Conservation (phyloP, 1,140 invertebrate genomes). For the Cyphomyrmex costatus region DNA sequence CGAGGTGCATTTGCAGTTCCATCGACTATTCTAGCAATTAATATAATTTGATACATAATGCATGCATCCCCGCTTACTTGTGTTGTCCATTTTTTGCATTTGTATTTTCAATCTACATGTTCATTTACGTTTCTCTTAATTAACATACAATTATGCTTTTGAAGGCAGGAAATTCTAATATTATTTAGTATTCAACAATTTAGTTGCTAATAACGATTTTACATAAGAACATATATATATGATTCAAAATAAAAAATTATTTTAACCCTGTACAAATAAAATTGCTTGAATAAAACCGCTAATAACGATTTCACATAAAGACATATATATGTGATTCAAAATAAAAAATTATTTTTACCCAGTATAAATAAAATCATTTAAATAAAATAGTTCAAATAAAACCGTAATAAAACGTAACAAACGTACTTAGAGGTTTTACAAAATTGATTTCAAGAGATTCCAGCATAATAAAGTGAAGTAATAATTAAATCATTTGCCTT, state of each 20-base stretch:
- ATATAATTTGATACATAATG: constrained; percentile 64
- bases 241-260: constrained; percentile 6
- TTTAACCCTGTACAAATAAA: background rate
- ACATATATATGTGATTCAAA: background rate
- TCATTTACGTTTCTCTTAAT: constrained; percentile 51
- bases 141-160: constrained; percentile 55
- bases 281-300: too few relatives aligned
- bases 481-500: constrained; percentile 9
- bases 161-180: background rate
- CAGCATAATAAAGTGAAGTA: background rate
- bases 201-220: background rate
- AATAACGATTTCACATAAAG: background rate
- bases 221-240: background rate
- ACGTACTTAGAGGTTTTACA: background rate
- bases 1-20: constrained; percentile 59
- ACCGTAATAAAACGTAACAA: background rate
- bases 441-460: constrained; percentile 26
- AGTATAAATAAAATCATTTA: background rate
- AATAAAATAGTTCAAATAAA: too few relatives aligned
- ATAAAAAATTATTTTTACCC: background rate
- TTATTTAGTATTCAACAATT: constrained; percentile 37
- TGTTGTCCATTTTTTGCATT: constrained; percentile 44
- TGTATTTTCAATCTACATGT: constrained; percentile 49
- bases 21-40: constrained; percentile 63
- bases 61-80: constrained; percentile 39